These are phyloP conservation scores for Desmophyllum pertusum DNA, from an alignment of 92 coral and sea anemone species.

Conservation along the genomic window DNA sequence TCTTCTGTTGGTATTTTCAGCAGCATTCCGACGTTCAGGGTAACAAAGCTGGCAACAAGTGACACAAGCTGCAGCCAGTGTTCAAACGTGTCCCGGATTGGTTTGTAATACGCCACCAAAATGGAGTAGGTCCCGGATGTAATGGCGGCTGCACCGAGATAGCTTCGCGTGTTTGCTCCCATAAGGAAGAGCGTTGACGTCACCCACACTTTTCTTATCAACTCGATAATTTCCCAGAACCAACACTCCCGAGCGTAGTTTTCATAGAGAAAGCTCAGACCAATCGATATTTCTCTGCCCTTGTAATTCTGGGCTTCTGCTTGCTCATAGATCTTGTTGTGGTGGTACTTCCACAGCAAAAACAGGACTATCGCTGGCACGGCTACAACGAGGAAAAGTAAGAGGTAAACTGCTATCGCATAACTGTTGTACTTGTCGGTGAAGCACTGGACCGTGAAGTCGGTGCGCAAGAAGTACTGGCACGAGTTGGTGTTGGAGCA, in stretches of 20 bases:
- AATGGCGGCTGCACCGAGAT: slow-evolving; percentile 54
- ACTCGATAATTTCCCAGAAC: slow-evolving; percentile 71
- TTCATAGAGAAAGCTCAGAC: slow-evolving; percentile 66
- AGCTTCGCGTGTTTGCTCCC: slow-evolving; percentile 59
- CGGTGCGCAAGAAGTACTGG: slow-evolving; percentile 55
- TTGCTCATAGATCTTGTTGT: slow-evolving; percentile 1
- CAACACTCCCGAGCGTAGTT: slow-evolving; percentile 59
- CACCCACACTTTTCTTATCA: slow-evolving; percentile 46
- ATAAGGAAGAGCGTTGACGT: slow-evolving; percentile 48
- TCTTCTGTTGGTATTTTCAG: slow-evolving; percentile 65
- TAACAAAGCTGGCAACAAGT: slow-evolving; percentile 56
- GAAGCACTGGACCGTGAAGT: slow-evolving; percentile 59
- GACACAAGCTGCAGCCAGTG: slow-evolving; percentile 68
- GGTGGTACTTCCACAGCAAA: slow-evolving; percentile 36
- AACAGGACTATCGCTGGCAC: slow-evolving; percentile 14
- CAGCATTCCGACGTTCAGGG: slow-evolving; percentile 61
- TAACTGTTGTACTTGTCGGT: slow-evolving; percentile 51
- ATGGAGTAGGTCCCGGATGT: slow-evolving; percentile 58
- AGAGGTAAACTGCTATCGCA: slow-evolving; percentile 11
- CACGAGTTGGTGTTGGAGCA: slow-evolving; percentile 48
- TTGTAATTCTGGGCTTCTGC: slow-evolving; percentile 1
- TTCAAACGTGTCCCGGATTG: slow-evolving; percentile 60
- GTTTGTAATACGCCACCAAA: slow-evolving; percentile 57
- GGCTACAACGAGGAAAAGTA: slow-evolving; percentile 14
- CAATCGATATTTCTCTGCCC: slow-evolving; percentile 37